Evolutionary conservation across 2,888 invertebrate species (phyloP).

Genomic region (Morpho helenor): DNA sequence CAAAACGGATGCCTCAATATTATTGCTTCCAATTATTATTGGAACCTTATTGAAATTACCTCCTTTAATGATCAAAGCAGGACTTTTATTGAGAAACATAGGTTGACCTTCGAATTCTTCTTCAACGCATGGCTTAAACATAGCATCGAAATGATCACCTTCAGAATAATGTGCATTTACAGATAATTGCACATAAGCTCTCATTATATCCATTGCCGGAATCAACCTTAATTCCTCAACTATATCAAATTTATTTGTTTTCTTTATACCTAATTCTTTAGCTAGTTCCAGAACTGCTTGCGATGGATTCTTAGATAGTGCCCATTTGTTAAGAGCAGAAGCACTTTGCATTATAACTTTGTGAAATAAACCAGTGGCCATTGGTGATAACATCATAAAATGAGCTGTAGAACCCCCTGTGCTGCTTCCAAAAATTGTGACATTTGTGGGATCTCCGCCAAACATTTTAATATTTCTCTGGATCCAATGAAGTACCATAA

Average conservation of each 20-base stretch:
- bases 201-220: constrained; percentile 46
- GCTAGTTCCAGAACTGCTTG: constrained; percentile 48
- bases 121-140: constrained; percentile 67
- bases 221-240: constrained; percentile 51
- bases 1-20: constrained; percentile 53
- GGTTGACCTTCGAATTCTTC: constrained; percentile 64
- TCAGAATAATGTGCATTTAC: constrained; percentile 24
- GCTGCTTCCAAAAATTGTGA: constrained; percentile 70
- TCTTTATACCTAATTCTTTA: constrained; percentile 47
- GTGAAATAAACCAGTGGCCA: constrained; percentile 67
- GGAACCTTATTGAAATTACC: constrained; percentile 67
- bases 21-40: constrained; percentile 63
- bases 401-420: constrained; percentile 69
- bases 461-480: constrained; percentile 59
- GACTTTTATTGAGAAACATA: constrained; percentile 61
- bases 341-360: constrained; percentile 69
- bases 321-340: constrained; percentile 64
- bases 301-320: constrained; percentile 54
- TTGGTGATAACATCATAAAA: constrained; percentile 68
- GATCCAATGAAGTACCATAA: constrained; percentile 67
- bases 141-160: constrained; percentile 42
- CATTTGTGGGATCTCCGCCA: constrained; percentile 67
- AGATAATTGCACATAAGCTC: constrained; percentile 33
- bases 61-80: constrained; percentile 54
- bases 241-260: constrained; percentile 45